A percentile compares a stretch with the other conserved stretches of the same genome.
Conservation (phyloP, 2,113 vertebrate species). For the Oncorhynchus masou region DNA sequence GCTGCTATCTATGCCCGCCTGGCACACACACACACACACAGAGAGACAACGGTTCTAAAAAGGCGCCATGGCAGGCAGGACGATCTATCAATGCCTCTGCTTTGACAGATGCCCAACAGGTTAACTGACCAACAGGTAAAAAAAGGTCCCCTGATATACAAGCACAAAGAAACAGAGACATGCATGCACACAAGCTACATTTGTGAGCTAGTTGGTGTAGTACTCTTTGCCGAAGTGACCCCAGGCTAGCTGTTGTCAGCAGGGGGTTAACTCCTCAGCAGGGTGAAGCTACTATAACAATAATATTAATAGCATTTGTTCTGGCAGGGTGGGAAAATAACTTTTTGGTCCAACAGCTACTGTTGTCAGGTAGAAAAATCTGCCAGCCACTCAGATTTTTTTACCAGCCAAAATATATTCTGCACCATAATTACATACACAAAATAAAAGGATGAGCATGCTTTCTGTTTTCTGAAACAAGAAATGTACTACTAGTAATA, state of each 20-base stretch:
- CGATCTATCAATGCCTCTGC: too few species aligned
- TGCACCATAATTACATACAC: too few species aligned
- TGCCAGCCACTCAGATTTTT: too few species aligned
- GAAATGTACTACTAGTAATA: too few species aligned
- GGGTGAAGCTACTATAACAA: constrained; percentile 48
- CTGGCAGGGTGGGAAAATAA: constrained; percentile 9
- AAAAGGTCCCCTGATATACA: neutral
- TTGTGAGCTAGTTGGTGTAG: neutral
- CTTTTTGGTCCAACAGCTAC: too few species aligned
- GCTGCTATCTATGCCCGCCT: neutral
- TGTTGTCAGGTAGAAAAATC: too few species aligned
- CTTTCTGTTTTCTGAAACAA: too few species aligned
- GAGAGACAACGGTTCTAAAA: too few species aligned
- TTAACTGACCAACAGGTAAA: neutral
- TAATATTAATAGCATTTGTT: constrained; percentile 68
- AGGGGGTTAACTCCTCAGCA: constrained; percentile 58
- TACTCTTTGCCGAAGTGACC: neutral
- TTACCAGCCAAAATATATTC: too few species aligned
- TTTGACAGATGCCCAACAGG: neutral
- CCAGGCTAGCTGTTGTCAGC: constrained; percentile 34
- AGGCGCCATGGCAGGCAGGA: too few species aligned
- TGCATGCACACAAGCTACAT: neutral
- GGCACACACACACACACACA: neutral
- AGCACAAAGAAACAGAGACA: too few species aligned
- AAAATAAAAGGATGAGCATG: too few species aligned